Evolutionary conservation across 2,113 vertebrate genomes (phyloP).

Genomic region (Halcyon malimbica): DNA sequence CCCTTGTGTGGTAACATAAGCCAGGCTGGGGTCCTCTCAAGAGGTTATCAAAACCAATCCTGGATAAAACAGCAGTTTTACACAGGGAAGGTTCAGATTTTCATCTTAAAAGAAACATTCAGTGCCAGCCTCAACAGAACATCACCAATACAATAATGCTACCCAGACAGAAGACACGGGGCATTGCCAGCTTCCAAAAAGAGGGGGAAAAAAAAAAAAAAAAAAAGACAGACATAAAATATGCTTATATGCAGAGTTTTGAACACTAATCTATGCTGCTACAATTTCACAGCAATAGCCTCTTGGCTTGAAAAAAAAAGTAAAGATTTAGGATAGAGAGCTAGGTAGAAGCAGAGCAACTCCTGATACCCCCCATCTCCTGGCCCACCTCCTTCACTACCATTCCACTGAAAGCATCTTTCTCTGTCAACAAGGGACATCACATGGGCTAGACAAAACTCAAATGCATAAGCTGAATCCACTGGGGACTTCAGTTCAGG

Average conservation of each 20-base stretch:
- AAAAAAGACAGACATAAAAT: not conserved
- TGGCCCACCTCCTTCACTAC: not conserved
- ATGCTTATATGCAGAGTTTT: not conserved
- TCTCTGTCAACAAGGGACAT: not conserved
- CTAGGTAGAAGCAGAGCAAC: not conserved
- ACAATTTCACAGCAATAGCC: not conserved
- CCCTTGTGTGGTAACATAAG: not conserved
- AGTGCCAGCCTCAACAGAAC: not conserved
- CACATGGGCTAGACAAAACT: not conserved
- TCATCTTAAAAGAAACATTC: not conserved
- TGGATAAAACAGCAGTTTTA: not conserved
- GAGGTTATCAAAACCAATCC: not conserved
- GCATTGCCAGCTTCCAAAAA: not conserved
- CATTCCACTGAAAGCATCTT: not conserved
- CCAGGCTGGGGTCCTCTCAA: not conserved
- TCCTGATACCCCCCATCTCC: not conserved
- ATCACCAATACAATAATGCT: not conserved
- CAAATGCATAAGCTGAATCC: not conserved
- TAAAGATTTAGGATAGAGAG: not conserved
- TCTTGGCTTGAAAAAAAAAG: not conserved
- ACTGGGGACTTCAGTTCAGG: not conserved
- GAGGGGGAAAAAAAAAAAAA: not conserved
- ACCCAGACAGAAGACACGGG: not conserved
- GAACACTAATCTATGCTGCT: not conserved
- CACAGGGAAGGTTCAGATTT: not conserved